A percentile compares a stretch with the other conserved stretches of the same genome.
phyloP scores from a whole-genome alignment of 2,797 vertebrate species.

The Gambelia wislizenii region DNA sequence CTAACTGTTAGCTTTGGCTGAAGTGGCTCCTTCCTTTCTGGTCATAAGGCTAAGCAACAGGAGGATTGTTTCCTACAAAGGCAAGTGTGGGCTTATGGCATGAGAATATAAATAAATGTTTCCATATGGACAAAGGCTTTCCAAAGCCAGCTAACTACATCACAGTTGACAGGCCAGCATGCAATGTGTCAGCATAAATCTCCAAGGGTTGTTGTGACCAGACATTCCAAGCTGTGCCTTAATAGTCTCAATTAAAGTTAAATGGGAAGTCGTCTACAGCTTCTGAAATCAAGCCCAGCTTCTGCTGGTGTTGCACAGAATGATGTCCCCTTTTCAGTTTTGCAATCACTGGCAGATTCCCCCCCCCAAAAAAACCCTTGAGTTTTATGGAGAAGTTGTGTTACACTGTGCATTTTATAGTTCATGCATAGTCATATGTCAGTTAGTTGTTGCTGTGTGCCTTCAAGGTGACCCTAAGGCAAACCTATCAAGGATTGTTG shows the following conservation, averaged over 20 bases:
- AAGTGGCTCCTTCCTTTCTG: neutral
- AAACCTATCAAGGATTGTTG: too few species aligned
- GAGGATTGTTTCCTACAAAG: neutral
- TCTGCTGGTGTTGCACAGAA: neutral
- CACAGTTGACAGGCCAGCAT: conserved; percentile 15
- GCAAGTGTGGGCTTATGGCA: conserved; percentile 15
- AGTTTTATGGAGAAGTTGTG: neutral
- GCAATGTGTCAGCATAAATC: conserved; percentile 3
- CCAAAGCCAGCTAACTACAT: neutral
- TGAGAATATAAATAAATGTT: conserved; percentile 33
- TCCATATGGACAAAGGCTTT: conserved; percentile 27
- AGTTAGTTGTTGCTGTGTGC: neutral
- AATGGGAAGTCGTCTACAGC: neutral
- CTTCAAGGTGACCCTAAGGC: neutral
- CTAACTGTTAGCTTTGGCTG: neutral
- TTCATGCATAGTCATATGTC: neutral
- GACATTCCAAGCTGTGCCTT: neutral
- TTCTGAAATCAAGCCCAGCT: neutral
- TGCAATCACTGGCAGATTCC: neutral
- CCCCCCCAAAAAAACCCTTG: neutral
- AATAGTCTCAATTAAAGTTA: neutral
- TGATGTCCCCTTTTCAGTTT: neutral
- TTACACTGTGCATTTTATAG: neutral
- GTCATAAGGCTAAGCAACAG: conserved; percentile 5
- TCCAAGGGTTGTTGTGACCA: neutral